These are phyloP conservation scores for Liparis tanakae DNA, from an alignment of 2,797 vertebrate species.

Conservation along the genomic window DNA sequence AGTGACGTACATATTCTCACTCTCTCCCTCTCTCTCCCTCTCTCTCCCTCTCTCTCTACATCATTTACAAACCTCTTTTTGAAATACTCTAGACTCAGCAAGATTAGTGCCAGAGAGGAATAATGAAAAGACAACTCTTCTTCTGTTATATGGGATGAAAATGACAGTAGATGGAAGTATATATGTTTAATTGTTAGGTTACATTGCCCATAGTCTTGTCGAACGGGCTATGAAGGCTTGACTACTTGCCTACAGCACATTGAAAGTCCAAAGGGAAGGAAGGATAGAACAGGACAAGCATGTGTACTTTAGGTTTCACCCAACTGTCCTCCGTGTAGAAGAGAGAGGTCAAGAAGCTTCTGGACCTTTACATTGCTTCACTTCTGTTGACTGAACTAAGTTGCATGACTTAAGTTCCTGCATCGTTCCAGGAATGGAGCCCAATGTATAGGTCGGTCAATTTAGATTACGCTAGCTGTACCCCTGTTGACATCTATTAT, in stretches of 20 bases:
- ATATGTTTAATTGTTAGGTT: background rate
- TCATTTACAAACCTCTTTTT: constrained; percentile 37
- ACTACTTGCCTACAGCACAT: background rate
- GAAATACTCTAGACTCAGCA: constrained; percentile 13
- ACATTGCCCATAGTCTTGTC: background rate
- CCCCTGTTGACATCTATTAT: background rate
- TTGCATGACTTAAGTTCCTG: background rate
- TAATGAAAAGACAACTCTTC: background rate
- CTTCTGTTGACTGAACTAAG: background rate
- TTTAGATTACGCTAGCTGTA: background rate
- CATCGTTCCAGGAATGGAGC: background rate
- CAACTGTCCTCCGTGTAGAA: background rate
- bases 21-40: background rate
- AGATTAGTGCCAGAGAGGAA: constrained; percentile 6
- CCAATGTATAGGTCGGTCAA: background rate
- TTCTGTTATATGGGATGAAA: background rate
- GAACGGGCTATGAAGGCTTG: background rate
- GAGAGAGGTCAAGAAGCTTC: background rate
- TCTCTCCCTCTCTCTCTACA: constrained; percentile 1
- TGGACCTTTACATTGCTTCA: background rate
- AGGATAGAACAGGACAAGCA: background rate
- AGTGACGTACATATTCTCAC: constrained; percentile 15
- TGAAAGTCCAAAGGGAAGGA: background rate
- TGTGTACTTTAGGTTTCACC: background rate
- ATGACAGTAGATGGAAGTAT: background rate